Conservation (phyloP, 1,140 invertebrate species). For the Parapsyche elsis region DNA sequence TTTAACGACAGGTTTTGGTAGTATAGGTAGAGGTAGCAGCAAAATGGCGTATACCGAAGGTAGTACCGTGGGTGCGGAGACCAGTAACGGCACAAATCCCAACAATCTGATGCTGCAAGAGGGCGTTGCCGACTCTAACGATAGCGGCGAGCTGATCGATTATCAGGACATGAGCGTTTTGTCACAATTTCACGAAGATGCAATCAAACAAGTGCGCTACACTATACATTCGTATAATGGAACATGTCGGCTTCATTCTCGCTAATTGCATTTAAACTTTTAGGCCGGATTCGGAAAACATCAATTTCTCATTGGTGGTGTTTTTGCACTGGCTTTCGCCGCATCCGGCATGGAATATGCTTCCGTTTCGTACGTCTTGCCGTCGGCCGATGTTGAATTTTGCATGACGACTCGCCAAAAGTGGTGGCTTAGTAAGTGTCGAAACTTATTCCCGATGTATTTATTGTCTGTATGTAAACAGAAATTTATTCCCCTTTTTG, state of each 20-base stretch:
- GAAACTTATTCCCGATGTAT: too few relatives aligned
- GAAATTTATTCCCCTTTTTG: conserved; percentile 1
- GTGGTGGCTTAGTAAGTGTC: conserved; percentile 78
- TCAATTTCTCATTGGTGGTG: conserved; percentile 73
- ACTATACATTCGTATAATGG: background rate
- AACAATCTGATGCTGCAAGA: conserved; percentile 56
- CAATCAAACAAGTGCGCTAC: conserved; percentile 71
- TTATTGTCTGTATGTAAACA: background rate
- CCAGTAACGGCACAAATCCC: conserved; percentile 56
- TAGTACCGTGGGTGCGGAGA: background rate
- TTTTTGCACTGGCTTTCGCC: conserved; percentile 77
- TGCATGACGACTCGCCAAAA: conserved; percentile 79
- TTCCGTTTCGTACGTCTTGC: conserved; percentile 80
- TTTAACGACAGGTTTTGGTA: conserved; percentile 48
- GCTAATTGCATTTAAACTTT: conserved; percentile 48
- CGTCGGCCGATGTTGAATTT: conserved; percentile 81
- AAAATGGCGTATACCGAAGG: conserved; percentile 54
- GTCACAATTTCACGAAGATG: conserved; percentile 82
- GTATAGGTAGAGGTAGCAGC: conserved; percentile 40
- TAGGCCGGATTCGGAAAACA: conserved; percentile 80
- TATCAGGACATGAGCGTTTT: conserved; percentile 70
- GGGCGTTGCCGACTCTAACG: conserved; percentile 57
- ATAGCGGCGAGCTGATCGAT: conserved; percentile 64
- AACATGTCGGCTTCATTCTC: too few relatives aligned
- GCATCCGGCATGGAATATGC: conserved; percentile 82